Base-by-base conservation (phyloP, 2,888 invertebrate genomes). In the Erebia palarica region DNA sequence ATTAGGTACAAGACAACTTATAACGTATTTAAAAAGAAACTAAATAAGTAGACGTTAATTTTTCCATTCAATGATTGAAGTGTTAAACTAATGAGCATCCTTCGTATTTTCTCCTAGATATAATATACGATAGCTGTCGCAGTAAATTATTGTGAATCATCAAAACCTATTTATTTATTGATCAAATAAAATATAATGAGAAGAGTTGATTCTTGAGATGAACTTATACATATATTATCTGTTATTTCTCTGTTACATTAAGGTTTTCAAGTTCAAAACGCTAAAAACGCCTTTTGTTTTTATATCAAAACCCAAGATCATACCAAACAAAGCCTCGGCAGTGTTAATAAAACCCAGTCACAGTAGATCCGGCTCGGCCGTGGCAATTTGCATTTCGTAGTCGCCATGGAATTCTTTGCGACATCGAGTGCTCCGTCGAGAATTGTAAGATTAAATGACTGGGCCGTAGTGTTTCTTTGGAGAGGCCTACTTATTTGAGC, bases 291-390 rank as follows among this genome's bases (percentile, higher is more conserved):
- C 18, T 7, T 66, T 47, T 57, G 65, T 66, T 66, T 65, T 57
- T 47, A 47, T 66, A 66, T 63, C 47, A 49, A 63, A 36, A 63
- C 49, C 21, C 63, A 63, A 63, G 63, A 63, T 63, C 44, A 57
- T 44, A 58, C 42, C 18, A 55, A 61, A 71, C 60, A 73, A 68
- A 68, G 65, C 65, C 55, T 70, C 18, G 66, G 13, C 51, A 60
- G 59, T 61, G 68, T 65, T 71, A 71, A 76, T 73, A 79, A 76
- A 75, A 76, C 75, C 73, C 75, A 75, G 71, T 71, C 74, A 71
- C 74, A 76, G 77, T 76, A 70, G 78, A 78, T 79, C 78, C 79
- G 79, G 79, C 76, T 78, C 55, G 64, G 72, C 73, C 70, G 71
- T 66, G 74, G 70, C 73, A 72, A 78, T 78, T 77, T 78, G 76